These are phyloP conservation scores for Pollimyrus isidori DNA, from an alignment of 2,113 vertebrate species.

Conservation along the genomic window DNA sequence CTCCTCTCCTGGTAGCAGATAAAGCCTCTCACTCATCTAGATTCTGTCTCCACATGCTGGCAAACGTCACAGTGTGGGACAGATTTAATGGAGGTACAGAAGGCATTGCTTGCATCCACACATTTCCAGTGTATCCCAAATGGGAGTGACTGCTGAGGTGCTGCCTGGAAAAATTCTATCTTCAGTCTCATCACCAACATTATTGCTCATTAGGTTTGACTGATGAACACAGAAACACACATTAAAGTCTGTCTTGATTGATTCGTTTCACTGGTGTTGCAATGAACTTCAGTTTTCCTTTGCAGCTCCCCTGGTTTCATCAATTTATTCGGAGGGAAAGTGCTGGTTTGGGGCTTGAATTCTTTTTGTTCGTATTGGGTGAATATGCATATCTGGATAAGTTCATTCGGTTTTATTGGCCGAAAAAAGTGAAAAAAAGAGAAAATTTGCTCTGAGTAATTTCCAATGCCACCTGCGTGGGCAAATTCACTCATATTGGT, in stretches of 20 bases:
- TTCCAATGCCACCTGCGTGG: not conserved
- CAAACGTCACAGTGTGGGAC: not conserved
- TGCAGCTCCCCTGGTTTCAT: not conserved
- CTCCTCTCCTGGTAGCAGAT: not conserved
- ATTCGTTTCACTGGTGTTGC: not conserved
- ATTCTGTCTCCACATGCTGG: not conserved
- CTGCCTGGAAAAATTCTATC: too few relatives aligned
- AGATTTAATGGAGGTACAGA: not conserved
- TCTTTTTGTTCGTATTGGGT: not conserved
- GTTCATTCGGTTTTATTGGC: not conserved
- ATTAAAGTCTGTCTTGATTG: not conserved
- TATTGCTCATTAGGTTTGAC: slow-evolving; percentile 1
- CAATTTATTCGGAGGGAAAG: not conserved
- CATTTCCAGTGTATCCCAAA: not conserved
- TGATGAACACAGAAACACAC: not conserved
- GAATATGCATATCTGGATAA: not conserved
- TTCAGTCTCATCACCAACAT: slow-evolving; percentile 4
- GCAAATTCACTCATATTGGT: not conserved
- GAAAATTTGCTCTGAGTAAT: not conserved
- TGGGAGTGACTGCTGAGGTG: not conserved
- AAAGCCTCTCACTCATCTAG: not conserved
- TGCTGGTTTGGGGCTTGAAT: not conserved
- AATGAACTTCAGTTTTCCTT: not conserved
- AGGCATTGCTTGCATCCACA: not conserved
- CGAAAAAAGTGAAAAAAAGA: not conserved